Evolutionary conservation across 2,113 vertebrate species (phyloP), one percentile per base, ranked within the genome.

Genomic region (Uria lomvia): DNA sequence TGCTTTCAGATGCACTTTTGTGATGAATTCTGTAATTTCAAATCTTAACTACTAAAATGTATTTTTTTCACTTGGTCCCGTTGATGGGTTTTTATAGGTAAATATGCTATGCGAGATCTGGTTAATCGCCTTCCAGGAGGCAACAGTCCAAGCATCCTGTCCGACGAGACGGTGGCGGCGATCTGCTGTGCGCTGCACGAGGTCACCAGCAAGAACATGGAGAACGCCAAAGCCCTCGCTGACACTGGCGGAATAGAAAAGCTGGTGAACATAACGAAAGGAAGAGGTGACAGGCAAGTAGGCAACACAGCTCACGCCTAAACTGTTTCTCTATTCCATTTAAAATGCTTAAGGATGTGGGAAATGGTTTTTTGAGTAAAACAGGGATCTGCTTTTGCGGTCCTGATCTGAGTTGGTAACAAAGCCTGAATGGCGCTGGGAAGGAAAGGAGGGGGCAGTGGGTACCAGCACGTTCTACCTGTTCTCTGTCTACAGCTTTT

Each of bases 161-260:
- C 99, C 0, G 99, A 99, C 15, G 99, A 99, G 97, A 99, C 99
- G 0, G 98, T 99, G 88, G 99, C 99, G 0, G 99, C 99, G 7
- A 99, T 99, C 98, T 99, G 99, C 98, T 99, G 99, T 65, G 99
- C 99, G 18, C 96, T 99, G 96, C 99, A 99, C 4, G 99, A 99
- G 98, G 99, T 99, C 98, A 99, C 99, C 56, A 99, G 99, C 96
- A 99, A 99, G 88, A 99, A 99, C 98, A 99, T 99, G 99, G 99
- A 99, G 96, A 99, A 99, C 2, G 99, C 99, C 91, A 99, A 99
- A 90, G 99, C 99, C n/a, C 97, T 99, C 70, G 99, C 99, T 0
- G 99, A 99, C 90, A 99, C 99, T 0, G 99, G 99, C 1, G 99
- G 99, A 12, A 99, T 99, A 58, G 99, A 99, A 93, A 99, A 99